Percentiles rank a stretch among this genome's conserved stretches.
Evolutionary conservation across 30 jellyfish, hydroid and myxozoan genomes (phyloP).

Genomic region (Aurelia coerulea): DNA sequence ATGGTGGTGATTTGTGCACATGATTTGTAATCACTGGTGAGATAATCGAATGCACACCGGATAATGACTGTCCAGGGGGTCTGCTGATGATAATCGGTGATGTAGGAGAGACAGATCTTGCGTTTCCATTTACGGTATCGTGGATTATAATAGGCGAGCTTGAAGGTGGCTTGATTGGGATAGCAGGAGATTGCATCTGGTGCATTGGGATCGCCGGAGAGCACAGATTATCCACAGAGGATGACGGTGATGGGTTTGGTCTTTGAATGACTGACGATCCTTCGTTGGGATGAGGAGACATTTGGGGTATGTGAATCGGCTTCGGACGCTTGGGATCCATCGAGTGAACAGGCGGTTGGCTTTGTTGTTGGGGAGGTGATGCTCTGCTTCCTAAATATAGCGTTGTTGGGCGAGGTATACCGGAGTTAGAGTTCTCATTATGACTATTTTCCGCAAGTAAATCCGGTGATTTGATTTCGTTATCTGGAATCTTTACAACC

Average conservation of each 20-base stretch:
- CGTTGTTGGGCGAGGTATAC: conserved; percentile 56
- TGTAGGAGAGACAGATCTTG: conserved; percentile 43
- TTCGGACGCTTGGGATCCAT: conserved; percentile 50
- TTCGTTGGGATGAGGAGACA: conserved; percentile 65
- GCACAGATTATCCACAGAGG: conserved; percentile 52
- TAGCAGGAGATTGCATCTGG: conserved; percentile 58
- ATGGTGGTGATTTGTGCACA: conserved; percentile 37
- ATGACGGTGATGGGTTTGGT: conserved; percentile 69
- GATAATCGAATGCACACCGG: conserved; percentile 55
- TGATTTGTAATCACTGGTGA: conserved; percentile 66
- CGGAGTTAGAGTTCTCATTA: conserved; percentile 37
- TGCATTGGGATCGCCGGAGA: conserved; percentile 79
- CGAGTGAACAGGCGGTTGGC: conserved; percentile 27
- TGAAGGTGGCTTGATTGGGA: conserved; percentile 40
- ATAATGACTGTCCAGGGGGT: background rate
- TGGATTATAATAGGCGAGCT: conserved; percentile 63
- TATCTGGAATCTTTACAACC: conserved; percentile 5
- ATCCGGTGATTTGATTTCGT: conserved; percentile 9
- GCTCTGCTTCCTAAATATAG: conserved; percentile 54
- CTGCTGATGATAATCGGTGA: conserved; percentile 34
- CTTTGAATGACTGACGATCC: conserved; percentile 65
- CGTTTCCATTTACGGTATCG: conserved; percentile 48
- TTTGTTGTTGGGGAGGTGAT: conserved; percentile 55
- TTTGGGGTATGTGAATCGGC: conserved; percentile 24
- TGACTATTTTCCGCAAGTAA: background rate